phyloP scores from a whole-genome alignment of 2,888 invertebrate genomes.

The Agonopterix alstromeriana region DNA sequence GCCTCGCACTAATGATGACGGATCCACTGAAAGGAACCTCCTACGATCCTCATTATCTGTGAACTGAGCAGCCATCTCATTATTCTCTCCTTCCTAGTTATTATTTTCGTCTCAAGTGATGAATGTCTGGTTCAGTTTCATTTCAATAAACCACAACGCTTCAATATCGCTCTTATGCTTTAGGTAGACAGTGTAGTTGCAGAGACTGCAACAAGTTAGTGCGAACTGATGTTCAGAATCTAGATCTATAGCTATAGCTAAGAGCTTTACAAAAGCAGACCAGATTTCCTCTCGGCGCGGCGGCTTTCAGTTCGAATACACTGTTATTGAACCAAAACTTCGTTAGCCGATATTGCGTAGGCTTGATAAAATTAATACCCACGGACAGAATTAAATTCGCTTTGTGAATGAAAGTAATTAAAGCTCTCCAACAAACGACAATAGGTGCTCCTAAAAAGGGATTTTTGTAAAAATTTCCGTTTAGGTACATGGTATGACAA shows the following conservation, averaged over 20 bases:
- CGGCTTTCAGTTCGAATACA: slow-evolving; percentile 34
- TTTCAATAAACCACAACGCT: too few species aligned
- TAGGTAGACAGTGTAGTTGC: too few species aligned
- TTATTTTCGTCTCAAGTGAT: slow-evolving; percentile 33
- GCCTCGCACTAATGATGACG: slow-evolving; percentile 66
- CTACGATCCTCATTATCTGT: slow-evolving; percentile 59
- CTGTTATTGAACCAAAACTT: slow-evolving; percentile 21
- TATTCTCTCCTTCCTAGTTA: slow-evolving; percentile 35
- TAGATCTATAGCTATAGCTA: neutral
- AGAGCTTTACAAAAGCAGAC: slow-evolving; percentile 31
- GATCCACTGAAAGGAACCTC: slow-evolving; percentile 59
- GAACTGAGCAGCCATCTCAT: slow-evolving; percentile 42
- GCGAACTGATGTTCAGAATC: neutral
- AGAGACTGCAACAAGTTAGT: neutral
- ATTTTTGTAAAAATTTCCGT: too few species aligned
- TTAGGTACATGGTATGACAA: too few species aligned
- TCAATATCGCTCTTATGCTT: too few species aligned
- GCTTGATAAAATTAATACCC: too few species aligned
- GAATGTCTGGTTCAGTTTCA: slow-evolving; percentile 17
- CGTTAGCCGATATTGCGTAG: neutral
- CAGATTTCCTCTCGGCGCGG: slow-evolving; percentile 29
- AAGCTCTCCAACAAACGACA: too few species aligned
- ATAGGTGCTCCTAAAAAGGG: too few species aligned
- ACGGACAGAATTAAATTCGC: neutral
- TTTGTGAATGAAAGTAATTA: too few species aligned